phyloP scores from a whole-genome alignment of 35 echinoderm and acorn worm species.

The Ophiothrix spiculata region DNA sequence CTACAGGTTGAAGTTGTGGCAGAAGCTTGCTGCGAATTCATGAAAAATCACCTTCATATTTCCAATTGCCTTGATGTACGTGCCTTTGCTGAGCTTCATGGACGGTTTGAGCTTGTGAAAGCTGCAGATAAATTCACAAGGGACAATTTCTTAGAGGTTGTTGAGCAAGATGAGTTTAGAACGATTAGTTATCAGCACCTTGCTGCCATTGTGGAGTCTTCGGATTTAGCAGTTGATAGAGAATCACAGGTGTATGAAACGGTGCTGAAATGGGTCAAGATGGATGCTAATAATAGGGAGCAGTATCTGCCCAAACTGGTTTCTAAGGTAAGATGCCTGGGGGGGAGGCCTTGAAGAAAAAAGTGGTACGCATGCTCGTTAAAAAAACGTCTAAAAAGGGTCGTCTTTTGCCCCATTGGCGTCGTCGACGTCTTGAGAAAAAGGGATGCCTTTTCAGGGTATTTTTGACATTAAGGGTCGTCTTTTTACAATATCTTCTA shows the following conservation, averaged over 20 bases:
- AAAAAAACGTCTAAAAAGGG: no score
- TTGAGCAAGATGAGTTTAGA: constrained; percentile 69
- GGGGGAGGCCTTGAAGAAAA: no score
- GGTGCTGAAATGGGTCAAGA: constrained; percentile 77
- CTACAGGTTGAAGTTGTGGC: constrained; percentile 80
- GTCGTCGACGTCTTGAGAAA: no score
- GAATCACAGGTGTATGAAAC: constrained; percentile 84
- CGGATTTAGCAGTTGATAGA: constrained; percentile 63
- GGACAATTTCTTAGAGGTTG: constrained; percentile 77
- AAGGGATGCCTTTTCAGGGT: no score
- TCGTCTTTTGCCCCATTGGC: no score
- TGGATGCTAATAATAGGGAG: constrained; percentile 46
- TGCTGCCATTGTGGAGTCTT: constrained; percentile 48
- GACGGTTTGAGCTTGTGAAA: constrained; percentile 62
- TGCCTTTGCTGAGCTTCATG: constrained; percentile 94
- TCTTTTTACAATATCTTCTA: no score
- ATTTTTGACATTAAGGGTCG: no score
- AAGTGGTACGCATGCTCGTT: no score
- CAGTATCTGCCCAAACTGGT: constrained; percentile 76
- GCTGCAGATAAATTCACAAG: constrained; percentile 70
- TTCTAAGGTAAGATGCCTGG: constrained; percentile 62
- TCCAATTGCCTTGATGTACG: constrained; percentile 89
- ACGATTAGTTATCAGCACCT: constrained; percentile 62
- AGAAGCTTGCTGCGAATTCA: constrained; percentile 92
- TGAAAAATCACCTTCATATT: constrained; percentile 87